phyloP scores from a whole-genome alignment of 2,797 vertebrate species.

The Thaleichthys pacificus region DNA sequence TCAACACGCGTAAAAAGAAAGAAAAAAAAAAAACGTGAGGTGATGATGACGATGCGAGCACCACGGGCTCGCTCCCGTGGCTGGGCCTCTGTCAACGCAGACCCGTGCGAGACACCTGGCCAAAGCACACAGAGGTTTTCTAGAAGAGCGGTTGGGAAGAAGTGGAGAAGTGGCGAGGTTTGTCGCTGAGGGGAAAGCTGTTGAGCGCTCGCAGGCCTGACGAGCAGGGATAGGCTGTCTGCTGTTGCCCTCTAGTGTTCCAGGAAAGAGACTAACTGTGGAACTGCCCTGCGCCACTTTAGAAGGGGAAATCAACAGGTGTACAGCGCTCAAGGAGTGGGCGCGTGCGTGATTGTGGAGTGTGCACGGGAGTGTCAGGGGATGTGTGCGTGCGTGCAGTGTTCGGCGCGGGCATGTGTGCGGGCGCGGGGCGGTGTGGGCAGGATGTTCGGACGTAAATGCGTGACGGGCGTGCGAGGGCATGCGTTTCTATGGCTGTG shows the following conservation, averaged over 20 bases:
- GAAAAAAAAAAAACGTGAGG: no score
- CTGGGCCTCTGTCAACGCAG: no score
- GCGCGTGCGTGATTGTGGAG: not conserved
- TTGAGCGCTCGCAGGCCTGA: not conserved
- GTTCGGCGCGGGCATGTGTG: not conserved
- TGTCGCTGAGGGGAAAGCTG: not conserved
- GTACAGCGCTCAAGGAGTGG: not conserved
- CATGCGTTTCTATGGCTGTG: not conserved
- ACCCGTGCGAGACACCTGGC: no score
- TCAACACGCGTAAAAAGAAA: not conserved
- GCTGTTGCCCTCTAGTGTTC: constrained; percentile 72
- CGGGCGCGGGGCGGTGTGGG: not conserved
- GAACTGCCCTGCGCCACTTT: not conserved
- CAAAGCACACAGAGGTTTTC: no score
- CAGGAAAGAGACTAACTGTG: constrained; percentile 16
- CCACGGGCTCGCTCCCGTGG: not conserved
- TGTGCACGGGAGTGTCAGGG: no score
- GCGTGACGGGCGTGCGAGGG: no score
- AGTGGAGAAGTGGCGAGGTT: not conserved
- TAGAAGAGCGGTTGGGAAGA: not conserved
- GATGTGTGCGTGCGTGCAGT: no score
- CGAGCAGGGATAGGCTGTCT: constrained; percentile 25
- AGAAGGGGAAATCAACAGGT: constrained; percentile 32
- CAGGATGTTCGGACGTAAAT: no score
- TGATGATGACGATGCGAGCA: not conserved